Evolutionary conservation across 1,140 invertebrate species (phyloP).

Genomic region (Reticulitermes speratus): DNA sequence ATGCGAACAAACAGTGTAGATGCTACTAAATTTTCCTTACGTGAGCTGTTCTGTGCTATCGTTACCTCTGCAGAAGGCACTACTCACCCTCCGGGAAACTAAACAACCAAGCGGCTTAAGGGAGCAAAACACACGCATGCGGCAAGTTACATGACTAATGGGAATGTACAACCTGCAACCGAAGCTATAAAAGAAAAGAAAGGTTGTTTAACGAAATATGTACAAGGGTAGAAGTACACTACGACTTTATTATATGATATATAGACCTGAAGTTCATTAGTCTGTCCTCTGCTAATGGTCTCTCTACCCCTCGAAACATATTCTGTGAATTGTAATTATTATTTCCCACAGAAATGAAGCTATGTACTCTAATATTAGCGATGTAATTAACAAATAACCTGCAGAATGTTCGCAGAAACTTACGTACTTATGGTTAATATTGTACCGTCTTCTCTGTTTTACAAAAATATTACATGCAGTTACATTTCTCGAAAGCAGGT

Average conservation of each 20-base stretch:
- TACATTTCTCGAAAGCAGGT: not conserved
- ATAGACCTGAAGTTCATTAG: not conserved
- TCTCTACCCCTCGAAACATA: not conserved
- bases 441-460: not conserved
- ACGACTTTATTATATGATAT: not conserved
- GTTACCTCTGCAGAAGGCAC: not conserved
- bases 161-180: not conserved
- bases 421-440: not conserved
- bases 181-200: not conserved
- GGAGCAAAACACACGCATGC: constrained; percentile 4
- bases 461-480: not conserved
- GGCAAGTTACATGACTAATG: not conserved
- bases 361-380: not conserved
- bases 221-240: not conserved
- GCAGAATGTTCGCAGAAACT: not conserved
- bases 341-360: not conserved
- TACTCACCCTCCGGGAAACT: not conserved
- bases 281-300: not conserved
- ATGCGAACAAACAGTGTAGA: constrained; percentile 20
- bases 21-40: constrained; percentile 16
- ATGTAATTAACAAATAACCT: not conserved
- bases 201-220: not conserved
- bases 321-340: not conserved
- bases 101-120: constrained; percentile 5
- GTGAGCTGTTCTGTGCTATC: not conserved